These are phyloP conservation scores for Plecturocebus donacophilus DNA, from an alignment of 2,113 vertebrate species.

Conservation along the genomic window DNA sequence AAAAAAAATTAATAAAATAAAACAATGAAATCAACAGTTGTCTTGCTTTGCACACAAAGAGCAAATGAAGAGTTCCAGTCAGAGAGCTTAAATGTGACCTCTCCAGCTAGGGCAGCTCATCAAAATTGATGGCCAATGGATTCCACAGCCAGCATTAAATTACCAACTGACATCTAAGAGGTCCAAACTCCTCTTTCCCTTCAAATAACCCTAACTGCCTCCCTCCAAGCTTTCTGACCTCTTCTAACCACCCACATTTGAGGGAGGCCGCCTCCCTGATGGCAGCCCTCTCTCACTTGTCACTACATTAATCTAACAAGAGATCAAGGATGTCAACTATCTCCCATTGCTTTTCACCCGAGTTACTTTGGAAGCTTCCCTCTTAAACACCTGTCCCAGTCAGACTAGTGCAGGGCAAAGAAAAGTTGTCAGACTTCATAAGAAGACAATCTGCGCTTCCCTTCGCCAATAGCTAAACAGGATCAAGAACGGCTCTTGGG, in stretches of 20 bases:
- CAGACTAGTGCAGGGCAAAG: not conserved
- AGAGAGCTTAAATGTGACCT: not conserved
- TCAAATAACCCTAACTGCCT: not conserved
- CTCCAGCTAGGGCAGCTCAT: not conserved
- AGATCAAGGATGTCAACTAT: not conserved
- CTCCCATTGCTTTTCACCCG: not conserved
- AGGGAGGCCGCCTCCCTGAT: not conserved
- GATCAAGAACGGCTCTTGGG: not conserved
- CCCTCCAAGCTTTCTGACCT: not conserved
- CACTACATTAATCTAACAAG: not conserved
- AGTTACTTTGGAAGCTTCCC: not conserved
- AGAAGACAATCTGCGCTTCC: not conserved
- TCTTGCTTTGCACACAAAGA: not conserved
- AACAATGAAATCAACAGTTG: not conserved
- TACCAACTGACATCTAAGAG: not conserved
- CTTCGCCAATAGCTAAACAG: not conserved
- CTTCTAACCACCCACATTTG: not conserved
- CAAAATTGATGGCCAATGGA: not conserved
- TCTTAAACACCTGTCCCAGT: not conserved
- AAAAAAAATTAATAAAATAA: not conserved
- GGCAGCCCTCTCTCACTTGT: not conserved
- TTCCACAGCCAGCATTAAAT: conserved; percentile 19
- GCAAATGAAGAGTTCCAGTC: not conserved
- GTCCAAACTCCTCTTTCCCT: not conserved
- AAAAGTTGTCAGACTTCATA: not conserved